These are phyloP conservation scores for Drosophila paracracens DNA, from an alignment of 2,888 invertebrate genomes.

Conservation along the genomic window DNA sequence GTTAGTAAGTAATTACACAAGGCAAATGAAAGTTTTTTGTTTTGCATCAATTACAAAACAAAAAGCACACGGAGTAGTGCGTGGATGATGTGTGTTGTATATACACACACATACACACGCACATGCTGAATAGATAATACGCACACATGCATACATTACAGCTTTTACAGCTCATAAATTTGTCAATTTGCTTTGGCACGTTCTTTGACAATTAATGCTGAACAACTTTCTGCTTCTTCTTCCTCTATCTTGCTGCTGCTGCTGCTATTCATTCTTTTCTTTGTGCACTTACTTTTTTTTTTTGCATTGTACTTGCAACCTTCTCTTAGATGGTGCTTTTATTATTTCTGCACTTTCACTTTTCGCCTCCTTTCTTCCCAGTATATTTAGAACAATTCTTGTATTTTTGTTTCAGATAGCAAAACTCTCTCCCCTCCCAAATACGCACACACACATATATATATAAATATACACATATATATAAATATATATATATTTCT, in stretches of 20 bases:
- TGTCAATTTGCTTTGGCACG: not conserved
- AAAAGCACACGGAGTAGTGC: constrained; percentile 12
- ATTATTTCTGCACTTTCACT: constrained; percentile 65
- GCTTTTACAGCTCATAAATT: not conserved
- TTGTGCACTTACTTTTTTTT: constrained; percentile 1
- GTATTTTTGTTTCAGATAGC: constrained; percentile 53
- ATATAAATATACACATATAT: not conserved
- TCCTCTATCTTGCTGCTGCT: not conserved
- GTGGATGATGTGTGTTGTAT: not conserved
- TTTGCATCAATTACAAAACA: constrained; percentile 37
- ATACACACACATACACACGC: not conserved
- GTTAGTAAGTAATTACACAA: constrained; percentile 66
- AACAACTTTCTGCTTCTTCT: not conserved
- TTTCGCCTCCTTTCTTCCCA: constrained; percentile 38
- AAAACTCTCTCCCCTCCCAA: not conserved
- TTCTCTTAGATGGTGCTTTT: constrained; percentile 19
- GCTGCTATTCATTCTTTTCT: not conserved
- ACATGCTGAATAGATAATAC: not conserved
- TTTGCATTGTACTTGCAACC: constrained; percentile 10
- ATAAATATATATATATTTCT: not conserved
- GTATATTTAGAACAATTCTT: constrained; percentile 72
- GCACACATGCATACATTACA: not conserved
- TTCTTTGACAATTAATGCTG: constrained; percentile 12
- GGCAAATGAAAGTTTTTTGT: constrained; percentile 64
- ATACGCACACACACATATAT: not conserved